phyloP scores from a whole-genome alignment of 2,113 vertebrate genomes.

The Pelmatolapia mariae region DNA sequence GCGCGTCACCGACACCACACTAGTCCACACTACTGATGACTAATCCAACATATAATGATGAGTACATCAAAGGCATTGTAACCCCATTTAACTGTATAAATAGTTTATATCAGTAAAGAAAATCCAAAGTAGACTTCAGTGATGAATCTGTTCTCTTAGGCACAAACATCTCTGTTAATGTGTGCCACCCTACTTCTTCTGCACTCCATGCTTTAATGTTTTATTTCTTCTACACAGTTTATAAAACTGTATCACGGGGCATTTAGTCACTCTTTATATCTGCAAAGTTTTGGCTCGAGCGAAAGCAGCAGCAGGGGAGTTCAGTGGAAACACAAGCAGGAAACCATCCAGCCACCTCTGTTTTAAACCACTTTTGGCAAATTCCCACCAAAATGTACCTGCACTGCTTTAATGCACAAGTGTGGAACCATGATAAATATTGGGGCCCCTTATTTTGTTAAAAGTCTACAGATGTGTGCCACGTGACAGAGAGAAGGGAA shows the following conservation, averaged over 20 bases:
- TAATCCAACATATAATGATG: background rate
- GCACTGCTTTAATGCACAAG: background rate
- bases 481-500: background rate
- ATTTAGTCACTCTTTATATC: background rate
- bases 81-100: background rate
- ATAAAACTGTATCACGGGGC: background rate
- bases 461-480: background rate
- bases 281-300: background rate
- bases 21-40: background rate
- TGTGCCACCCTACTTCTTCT: background rate
- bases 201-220: background rate
- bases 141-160: background rate
- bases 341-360: background rate
- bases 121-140: background rate
- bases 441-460: background rate
- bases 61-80: background rate
- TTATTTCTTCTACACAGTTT: background rate
- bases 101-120: background rate
- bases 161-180: background rate
- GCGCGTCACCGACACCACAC: background rate
- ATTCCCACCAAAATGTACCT: background rate
- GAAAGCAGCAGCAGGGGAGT: background rate
- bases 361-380: background rate
- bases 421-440: background rate
- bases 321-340: background rate